Evolutionary conservation across 2,888 invertebrate genomes (phyloP), one percentile per base, ranked within the genome.

Genomic region (Phoronis australis): DNA sequence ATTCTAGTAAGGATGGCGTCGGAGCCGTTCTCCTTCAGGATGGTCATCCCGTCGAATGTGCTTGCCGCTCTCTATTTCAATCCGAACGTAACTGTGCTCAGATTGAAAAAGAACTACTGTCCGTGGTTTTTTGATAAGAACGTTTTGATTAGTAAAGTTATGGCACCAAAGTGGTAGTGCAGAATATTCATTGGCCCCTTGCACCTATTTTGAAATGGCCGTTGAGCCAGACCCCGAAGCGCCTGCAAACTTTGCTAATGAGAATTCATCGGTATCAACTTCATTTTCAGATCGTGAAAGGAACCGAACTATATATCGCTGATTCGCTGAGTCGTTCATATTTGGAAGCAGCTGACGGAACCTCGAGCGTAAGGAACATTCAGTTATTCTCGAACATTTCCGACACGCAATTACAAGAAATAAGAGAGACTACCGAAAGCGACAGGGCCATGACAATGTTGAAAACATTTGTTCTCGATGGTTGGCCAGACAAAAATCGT

Each of bases 61-160:
- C 47, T 46, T 47, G 47, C 4, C 48, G 42, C 4, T 21, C 47
- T 5, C 47, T 47, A 5, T 35, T 46, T 12, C 4, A 3, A 5
- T 27, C 47, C 3, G 47, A 47, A 25, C 48, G 44, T 4, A 46
- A 43, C 26, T 47, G 44, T 24, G 47, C 47, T 3, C 47, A 47
- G 22, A 47, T 47, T 15, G 47, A 47, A 31, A 47, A 47, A 21
- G 47, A 46, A 21, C 20, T 23, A 4, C 5, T 27, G 5, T 35
- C 42, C 12, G 21, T 47, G 15, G 45, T 50, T 6, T 60, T 42
- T 51, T 55, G 56, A 6, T 51, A 54, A 2, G 58, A 59, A 26
- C 46, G 54, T 12, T 60, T 61, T 40, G 48, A 59, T 45, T 59
- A 57, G 39, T 61, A 59, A 31, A 56, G 57, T 4, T 60, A 54